Conservation (phyloP, 2,888 invertebrate species). For the Orchesellides sinensis region DNA sequence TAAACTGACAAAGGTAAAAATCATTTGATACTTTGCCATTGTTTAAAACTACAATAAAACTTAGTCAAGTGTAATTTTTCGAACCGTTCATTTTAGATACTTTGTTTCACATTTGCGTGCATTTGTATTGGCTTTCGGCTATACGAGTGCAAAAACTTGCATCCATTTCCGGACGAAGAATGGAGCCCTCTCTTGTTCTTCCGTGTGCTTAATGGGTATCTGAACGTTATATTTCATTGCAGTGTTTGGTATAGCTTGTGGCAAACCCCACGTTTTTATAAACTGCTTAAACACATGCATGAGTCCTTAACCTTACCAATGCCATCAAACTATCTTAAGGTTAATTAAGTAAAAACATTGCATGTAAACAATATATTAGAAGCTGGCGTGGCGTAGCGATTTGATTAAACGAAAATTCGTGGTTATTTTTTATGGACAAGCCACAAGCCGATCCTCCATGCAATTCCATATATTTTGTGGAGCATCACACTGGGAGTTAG, state of each 20-base stretch:
- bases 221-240: slow-evolving; percentile 15
- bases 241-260: slow-evolving; percentile 25
- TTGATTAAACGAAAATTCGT: no score
- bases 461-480: slow-evolving; percentile 4
- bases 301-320: neutral
- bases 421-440: no score
- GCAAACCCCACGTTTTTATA: neutral
- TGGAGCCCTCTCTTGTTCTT: slow-evolving; percentile 31
- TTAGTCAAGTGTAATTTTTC: no score
- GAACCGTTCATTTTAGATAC: no score
- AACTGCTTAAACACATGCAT: neutral
- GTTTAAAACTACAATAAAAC: no score
- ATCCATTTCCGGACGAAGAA: neutral
- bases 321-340: neutral
- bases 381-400: no score
- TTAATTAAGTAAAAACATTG: neutral
- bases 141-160: slow-evolving; percentile 5
- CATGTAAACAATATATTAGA: no score
- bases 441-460: no score
- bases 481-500: neutral
- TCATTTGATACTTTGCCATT: no score
- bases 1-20: no score
- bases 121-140: neutral
- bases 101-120: neutral
- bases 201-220: slow-evolving; percentile 3